Conservation (phyloP, 2,888 invertebrate species). For the Drosophila pseudotakahashii region DNA sequence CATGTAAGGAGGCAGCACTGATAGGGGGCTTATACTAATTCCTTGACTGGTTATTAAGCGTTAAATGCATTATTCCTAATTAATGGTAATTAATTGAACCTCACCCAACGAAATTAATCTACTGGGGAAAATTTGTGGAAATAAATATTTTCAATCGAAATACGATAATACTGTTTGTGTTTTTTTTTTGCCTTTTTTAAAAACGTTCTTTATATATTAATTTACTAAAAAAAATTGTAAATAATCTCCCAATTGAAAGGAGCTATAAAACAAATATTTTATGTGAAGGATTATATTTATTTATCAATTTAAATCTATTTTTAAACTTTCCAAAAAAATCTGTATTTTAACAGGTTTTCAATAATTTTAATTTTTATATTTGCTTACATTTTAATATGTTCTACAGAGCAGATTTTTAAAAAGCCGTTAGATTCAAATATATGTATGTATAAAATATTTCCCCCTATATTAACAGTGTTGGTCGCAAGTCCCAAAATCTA, state of each 20-base stretch:
- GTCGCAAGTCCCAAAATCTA: neutral
- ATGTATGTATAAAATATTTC: slow-evolving; percentile 2
- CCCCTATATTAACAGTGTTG: slow-evolving; percentile 52
- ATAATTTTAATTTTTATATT: too few species aligned
- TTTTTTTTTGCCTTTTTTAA: too few species aligned
- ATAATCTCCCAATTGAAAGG: too few species aligned
- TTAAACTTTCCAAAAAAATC: too few species aligned
- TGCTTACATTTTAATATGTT: too few species aligned
- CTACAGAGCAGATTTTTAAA: neutral
- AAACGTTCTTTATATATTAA: too few species aligned
- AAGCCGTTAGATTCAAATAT: neutral
- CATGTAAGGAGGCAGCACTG: neutral
- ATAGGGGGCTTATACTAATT: slow-evolving; percentile 27
- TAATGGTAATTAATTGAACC: slow-evolving; percentile 47
- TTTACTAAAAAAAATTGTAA: too few species aligned
- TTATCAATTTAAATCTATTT: too few species aligned
- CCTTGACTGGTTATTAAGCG: slow-evolving; percentile 24
- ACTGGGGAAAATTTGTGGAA: neutral
- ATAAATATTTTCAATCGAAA: neutral
- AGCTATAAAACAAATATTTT: too few species aligned
- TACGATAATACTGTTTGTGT: too few species aligned
- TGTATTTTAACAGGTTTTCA: too few species aligned
- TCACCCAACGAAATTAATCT: neutral
- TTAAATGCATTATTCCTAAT: slow-evolving; percentile 46
- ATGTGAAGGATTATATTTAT: too few species aligned